A percentile compares a stretch with the other conserved stretches of the same genome.
phyloP scores from a whole-genome alignment of 2,113 vertebrate species.

The Leucosticte australis region DNA sequence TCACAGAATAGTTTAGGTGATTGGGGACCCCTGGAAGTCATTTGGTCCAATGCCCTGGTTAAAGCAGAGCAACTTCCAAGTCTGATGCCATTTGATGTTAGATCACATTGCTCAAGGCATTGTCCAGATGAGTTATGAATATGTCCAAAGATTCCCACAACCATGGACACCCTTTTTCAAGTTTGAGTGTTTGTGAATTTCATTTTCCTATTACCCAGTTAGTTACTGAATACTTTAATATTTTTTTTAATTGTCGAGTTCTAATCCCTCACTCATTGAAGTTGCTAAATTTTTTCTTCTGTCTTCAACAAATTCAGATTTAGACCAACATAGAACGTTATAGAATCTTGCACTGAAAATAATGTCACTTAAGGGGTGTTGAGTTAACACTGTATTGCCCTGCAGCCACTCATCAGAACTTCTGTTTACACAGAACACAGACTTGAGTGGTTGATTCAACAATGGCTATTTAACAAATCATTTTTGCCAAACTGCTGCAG shows the following conservation, averaged over 20 bases:
- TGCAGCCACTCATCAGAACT: not conserved
- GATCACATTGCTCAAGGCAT: not conserved
- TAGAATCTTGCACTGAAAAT: not conserved
- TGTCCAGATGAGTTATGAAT: not conserved
- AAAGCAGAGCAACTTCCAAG: not conserved
- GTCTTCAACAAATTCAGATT: not conserved
- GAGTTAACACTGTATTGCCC: not conserved
- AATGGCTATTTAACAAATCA: not conserved
- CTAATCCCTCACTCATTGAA: not conserved
- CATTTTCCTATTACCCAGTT: not conserved
- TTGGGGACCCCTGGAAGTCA: not conserved
- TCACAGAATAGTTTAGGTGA: not conserved
- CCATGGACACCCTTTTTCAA: not conserved
- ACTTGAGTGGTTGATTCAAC: not conserved
- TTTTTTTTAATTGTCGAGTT: not conserved
- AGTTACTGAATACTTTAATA: not conserved
- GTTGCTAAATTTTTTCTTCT: not conserved
- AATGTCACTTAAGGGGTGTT: accelerated
- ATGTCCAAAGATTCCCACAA: not conserved
- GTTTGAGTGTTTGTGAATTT: not conserved
- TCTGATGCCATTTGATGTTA: not conserved
- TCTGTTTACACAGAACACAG: not conserved
- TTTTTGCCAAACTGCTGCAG: not conserved
- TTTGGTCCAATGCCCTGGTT: not conserved
- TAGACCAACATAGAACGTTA: not conserved